A percentile compares a stretch with the other conserved stretches of the same genome.
These are phyloP conservation scores for Megamerina dolium DNA, from an alignment of 2,888 invertebrate species.

Conservation along the genomic window DNA sequence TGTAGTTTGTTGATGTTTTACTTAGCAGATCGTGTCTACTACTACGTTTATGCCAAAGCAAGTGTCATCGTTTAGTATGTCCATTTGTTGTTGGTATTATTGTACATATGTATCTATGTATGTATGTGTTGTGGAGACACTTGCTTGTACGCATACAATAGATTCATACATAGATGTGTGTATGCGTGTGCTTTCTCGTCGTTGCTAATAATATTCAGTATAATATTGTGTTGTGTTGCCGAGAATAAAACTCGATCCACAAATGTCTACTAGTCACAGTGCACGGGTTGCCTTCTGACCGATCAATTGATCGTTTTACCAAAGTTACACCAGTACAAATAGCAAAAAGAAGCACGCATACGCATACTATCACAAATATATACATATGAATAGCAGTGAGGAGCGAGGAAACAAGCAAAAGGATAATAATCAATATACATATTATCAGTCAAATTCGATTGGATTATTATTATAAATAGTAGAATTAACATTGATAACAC, in stretches of 20 bases:
- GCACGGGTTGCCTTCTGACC: constrained; percentile 50
- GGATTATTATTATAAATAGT: constrained; percentile 12
- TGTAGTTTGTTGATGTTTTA: constrained; percentile 9
- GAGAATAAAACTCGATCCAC: constrained; percentile 51
- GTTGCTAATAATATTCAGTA: constrained; percentile 2
- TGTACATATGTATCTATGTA: background rate
- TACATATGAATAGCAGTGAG: no score
- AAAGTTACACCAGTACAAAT: constrained; percentile 22
- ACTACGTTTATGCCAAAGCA: background rate
- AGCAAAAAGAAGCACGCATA: constrained; percentile 22
- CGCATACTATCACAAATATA: no score
- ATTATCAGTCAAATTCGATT: constrained; percentile 14
- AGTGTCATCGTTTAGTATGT: background rate
- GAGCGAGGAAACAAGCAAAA: constrained; percentile 15
- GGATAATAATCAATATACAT: constrained; percentile 12
- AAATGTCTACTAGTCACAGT: constrained; percentile 49
- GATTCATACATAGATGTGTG: no score
- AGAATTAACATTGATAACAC: background rate
- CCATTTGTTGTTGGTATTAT: background rate
- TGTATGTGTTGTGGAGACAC: no score
- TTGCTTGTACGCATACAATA: no score
- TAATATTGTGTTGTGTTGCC: constrained; percentile 23
- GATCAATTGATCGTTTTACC: constrained; percentile 39
- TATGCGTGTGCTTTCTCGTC: constrained; percentile 6
- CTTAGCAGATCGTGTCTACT: background rate